Evolutionary conservation across 2,888 invertebrate genomes (phyloP).

Genomic region (Unio delphinus): DNA sequence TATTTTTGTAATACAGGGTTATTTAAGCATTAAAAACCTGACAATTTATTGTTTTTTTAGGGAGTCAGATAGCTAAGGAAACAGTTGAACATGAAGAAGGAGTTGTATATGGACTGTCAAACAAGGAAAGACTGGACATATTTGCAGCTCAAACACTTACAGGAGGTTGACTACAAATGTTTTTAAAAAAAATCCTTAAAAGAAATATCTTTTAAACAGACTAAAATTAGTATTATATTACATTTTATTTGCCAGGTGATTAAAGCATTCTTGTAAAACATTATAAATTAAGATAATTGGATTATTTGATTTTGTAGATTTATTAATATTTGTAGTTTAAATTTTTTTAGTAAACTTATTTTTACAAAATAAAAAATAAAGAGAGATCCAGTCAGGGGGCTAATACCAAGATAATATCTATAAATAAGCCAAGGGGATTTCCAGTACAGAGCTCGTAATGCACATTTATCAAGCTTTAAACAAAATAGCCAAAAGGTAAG

Average conservation of each 20-base stretch:
- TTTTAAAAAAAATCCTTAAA: too few species aligned
- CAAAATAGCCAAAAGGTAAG: too few species aligned
- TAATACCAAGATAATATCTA: too few species aligned
- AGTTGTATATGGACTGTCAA: slow-evolving; percentile 49
- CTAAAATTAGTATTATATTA: not conserved
- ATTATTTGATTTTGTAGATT: too few species aligned
- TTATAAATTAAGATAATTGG: not conserved
- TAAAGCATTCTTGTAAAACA: not conserved
- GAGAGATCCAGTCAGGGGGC: too few species aligned
- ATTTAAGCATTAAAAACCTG: not conserved
- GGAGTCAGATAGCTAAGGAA: slow-evolving; percentile 38
- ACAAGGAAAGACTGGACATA: slow-evolving; percentile 57
- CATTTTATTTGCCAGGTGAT: not conserved
- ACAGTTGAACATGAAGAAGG: slow-evolving; percentile 46
- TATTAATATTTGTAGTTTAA: too few species aligned
- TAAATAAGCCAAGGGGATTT: too few species aligned
- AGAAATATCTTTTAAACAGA: too few species aligned
- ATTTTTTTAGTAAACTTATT: too few species aligned
- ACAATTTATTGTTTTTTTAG: slow-evolving; percentile 18
- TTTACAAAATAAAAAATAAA: too few species aligned
- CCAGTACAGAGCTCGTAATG: too few species aligned
- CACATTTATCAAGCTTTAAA: too few species aligned
- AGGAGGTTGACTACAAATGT: slow-evolving; percentile 27
- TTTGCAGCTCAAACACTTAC: slow-evolving; percentile 53
- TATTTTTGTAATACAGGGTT: not conserved